Evolutionary conservation across 2,797 vertebrate genomes (phyloP).

Genomic region (Clarias pachynema): DNA sequence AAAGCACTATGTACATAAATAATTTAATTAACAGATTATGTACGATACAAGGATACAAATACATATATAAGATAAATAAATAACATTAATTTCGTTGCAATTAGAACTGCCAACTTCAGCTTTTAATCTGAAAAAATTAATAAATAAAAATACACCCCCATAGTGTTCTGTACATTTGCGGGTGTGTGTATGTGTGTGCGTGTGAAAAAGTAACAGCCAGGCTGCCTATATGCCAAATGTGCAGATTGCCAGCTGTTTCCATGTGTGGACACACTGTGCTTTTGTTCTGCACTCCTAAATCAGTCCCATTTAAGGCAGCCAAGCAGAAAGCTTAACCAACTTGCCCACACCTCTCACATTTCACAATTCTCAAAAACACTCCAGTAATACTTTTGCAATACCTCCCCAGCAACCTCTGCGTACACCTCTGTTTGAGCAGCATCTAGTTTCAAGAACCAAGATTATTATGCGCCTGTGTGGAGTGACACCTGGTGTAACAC

Average conservation of each 20-base stretch:
- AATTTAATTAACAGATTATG: neutral
- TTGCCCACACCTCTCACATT: slow-evolving; percentile 41
- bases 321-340: slow-evolving; percentile 52
- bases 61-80: neutral
- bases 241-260: slow-evolving; percentile 41
- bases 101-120: neutral
- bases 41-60: neutral
- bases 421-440: neutral
- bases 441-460: neutral
- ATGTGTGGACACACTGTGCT: slow-evolving; percentile 45
- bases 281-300: slow-evolving; percentile 50
- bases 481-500: slow-evolving; percentile 2
- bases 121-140: neutral
- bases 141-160: neutral
- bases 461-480: slow-evolving; percentile 5
- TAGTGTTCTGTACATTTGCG: neutral
- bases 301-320: slow-evolving; percentile 41
- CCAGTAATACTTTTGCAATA: slow-evolving; percentile 30
- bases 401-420: slow-evolving; percentile 18
- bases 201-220: slow-evolving; percentile 16
- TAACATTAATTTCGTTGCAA: neutral
- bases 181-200: slow-evolving; percentile 14
- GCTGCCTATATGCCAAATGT: slow-evolving; percentile 38
- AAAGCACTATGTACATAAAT: too few relatives aligned
- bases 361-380: slow-evolving; percentile 50